Conservation (phyloP, 2,113 vertebrate genomes). For the Syngnathus floridae region DNA sequence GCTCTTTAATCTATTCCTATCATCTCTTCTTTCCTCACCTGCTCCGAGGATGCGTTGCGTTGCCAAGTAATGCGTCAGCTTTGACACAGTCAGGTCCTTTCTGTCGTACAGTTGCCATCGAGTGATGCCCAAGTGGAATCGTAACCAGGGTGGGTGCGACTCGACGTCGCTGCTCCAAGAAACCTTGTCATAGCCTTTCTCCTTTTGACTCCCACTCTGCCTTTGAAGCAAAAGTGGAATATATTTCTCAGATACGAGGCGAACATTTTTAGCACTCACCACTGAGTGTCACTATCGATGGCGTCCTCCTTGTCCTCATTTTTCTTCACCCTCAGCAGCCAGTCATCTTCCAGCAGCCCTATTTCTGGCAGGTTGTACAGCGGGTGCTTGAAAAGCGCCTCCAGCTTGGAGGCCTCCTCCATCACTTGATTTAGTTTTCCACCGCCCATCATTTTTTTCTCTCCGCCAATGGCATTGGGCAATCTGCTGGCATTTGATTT, state of each 20-base stretch:
- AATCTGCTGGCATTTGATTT: conserved; percentile 2
- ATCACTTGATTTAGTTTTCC: conserved; percentile 11
- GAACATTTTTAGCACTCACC: conserved; percentile 38
- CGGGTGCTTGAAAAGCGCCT: conserved; percentile 71
- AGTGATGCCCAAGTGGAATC: conserved; percentile 76
- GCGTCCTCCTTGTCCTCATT: conserved; percentile 29
- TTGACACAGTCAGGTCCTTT: conserved; percentile 59
- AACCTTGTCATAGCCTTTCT: conserved; percentile 63
- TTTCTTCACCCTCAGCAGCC: conserved; percentile 70
- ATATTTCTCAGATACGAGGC: neutral
- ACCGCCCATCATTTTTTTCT: conserved; percentile 13
- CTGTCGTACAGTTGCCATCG: conserved; percentile 74
- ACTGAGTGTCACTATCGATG: conserved; percentile 52
- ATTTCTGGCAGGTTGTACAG: conserved; percentile 71
- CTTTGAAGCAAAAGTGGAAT: conserved; percentile 41
- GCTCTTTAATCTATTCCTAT: neutral
- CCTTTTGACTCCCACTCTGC: conserved; percentile 64
- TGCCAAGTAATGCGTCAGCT: conserved; percentile 66
- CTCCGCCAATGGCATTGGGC: neutral
- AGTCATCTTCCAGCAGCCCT: conserved; percentile 66
- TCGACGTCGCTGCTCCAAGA: conserved; percentile 58
- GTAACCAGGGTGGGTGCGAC: conserved; percentile 73
- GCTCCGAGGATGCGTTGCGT: conserved; percentile 58
- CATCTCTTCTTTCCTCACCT: conserved; percentile 48
- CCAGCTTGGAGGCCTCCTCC: conserved; percentile 54